Conservation (phyloP, 2,888 invertebrate species). For the Serrognathus titanus region DNA sequence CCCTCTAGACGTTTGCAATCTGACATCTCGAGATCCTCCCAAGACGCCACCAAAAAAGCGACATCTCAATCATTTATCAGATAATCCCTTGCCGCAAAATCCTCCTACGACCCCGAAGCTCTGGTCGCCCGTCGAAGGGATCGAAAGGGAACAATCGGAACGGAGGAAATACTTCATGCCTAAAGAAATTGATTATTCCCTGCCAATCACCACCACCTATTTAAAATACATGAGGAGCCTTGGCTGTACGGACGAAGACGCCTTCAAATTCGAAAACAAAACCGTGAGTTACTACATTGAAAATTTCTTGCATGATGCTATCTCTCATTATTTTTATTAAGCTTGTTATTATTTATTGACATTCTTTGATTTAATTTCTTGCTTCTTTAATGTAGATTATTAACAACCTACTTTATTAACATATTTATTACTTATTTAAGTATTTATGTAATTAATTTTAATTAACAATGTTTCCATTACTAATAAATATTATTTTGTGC, state of each 20-base stretch:
- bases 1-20: slow-evolving; percentile 62
- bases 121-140: slow-evolving; percentile 56
- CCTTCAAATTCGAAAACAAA: slow-evolving; percentile 56
- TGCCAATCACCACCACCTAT: slow-evolving; percentile 88
- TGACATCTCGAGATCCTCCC: slow-evolving; percentile 60
- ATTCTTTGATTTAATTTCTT: slow-evolving; percentile 3
- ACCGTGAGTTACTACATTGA: slow-evolving; percentile 54
- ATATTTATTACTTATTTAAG: not conserved
- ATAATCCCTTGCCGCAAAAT: slow-evolving; percentile 21
- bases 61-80: slow-evolving; percentile 43
- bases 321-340: slow-evolving; percentile 44
- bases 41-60: slow-evolving; percentile 52
- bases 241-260: slow-evolving; percentile 61
- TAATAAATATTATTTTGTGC: not conserved
- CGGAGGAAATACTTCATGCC: slow-evolving; percentile 37
- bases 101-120: slow-evolving; percentile 52
- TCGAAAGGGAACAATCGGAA: slow-evolving; percentile 32
- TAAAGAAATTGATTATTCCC: slow-evolving; percentile 71
- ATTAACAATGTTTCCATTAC: not conserved
- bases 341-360: not conserved
- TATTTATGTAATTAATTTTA: not conserved
- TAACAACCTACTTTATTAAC: not conserved
- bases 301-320: slow-evolving; percentile 43
- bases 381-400: not conserved
- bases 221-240: slow-evolving; percentile 78